Percentiles rank a stretch among this genome's conserved stretches.
These are phyloP conservation scores for Drosophila crucigera DNA, from an alignment of 2,888 invertebrate species.

Conservation along the genomic window DNA sequence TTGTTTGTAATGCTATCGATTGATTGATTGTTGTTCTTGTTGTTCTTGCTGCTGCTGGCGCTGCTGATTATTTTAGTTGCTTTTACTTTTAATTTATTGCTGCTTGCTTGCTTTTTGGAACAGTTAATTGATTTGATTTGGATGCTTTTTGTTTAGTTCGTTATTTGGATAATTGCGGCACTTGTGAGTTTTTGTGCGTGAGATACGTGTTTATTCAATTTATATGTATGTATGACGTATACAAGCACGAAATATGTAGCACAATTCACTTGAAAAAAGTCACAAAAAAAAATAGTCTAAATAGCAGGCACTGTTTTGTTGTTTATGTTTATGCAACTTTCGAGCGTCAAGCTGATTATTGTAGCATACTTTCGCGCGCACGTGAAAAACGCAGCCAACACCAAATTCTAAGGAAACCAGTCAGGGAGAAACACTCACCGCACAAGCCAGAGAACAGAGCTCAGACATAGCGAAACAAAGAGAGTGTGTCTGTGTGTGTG, in stretches of 20 bases:
- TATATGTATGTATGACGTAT: background rate
- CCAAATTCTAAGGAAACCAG: conserved; percentile 16
- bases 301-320: conserved; percentile 40
- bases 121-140: conserved; percentile 10
- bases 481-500: background rate
- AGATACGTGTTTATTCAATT: background rate
- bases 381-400: conserved; percentile 56
- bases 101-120: conserved; percentile 8
- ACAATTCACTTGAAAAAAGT: conserved; percentile 40
- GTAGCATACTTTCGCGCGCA: conserved; percentile 68
- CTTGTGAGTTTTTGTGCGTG: conserved; percentile 1
- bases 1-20: conserved; percentile 49
- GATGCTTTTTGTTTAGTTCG: background rate
- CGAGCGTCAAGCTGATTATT: conserved; percentile 25
- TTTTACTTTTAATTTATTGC: conserved; percentile 19
- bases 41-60: conserved; percentile 21
- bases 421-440: conserved; percentile 14
- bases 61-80: conserved; percentile 19
- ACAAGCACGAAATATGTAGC: conserved; percentile 17
- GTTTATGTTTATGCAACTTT: conserved; percentile 73
- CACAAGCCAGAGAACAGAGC: conserved; percentile 3
- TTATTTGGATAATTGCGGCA: background rate
- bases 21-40: conserved; percentile 40
- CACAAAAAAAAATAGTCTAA: conserved; percentile 34
- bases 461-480: background rate